Evolutionary conservation across 1,140 invertebrate genomes (phyloP), one percentile per base, ranked within the genome.

Genomic region (Sogatella furcifera): DNA sequence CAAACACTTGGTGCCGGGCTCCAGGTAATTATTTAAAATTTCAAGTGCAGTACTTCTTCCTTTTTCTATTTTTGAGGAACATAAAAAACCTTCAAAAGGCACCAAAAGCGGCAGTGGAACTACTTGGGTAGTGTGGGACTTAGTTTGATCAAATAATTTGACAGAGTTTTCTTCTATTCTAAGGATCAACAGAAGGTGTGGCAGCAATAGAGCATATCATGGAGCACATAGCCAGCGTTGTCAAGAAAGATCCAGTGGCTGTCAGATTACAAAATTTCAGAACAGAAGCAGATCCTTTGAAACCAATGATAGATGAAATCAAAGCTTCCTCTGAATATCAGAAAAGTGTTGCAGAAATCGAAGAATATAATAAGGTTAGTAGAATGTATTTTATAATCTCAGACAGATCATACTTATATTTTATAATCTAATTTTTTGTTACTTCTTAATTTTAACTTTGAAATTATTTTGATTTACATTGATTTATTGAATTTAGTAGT

Each of bases 161-260:
- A 6, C 6, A 6, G 6, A 6, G 6, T 28, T 28, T 28, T 28
- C 24, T 38, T 4, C 17, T 49, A 22, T 44, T 72, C 73, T 38
- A 65, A 84, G 84, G 83, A 22, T 77, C 80, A 0, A 72, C 81
- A 1, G 85, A 89, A 74, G 81, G 71, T 31, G 70, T 85, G 17
- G 80, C 78, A 9, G 75, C 84, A 68, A 81, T 84, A 17, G 92
- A 94, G 71, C 80, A 78, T 49, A 81, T 94, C 6, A 87, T 95
- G 78, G 89, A 94, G 65, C 85, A 89, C 68, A 85, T 92, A 61
- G 82, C 88, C 1, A 79, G 78, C 55, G 74, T 72, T 52, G 66
- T 86, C 4, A 76, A 79, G 2, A 76, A 80, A 65, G 89, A 92
- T 75, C 81, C 89, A 0, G 61, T 82, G 1, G 80, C 86, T 55